A percentile compares a stretch with the other conserved stretches of the same genome.
Conservation (phyloP, 2,797 vertebrate genomes). For the Rhynchotus rufescens region DNA sequence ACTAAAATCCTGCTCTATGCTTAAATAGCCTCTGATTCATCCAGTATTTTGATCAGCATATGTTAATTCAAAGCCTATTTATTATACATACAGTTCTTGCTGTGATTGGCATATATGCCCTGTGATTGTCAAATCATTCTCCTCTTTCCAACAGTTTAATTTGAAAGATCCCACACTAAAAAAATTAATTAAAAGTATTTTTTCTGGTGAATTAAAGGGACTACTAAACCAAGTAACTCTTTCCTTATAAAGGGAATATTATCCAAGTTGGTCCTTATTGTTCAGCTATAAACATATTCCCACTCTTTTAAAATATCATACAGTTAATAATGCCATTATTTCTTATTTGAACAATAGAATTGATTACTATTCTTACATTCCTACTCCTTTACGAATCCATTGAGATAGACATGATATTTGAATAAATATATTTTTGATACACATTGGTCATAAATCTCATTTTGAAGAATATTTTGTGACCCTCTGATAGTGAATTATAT, state of each 20-base stretch:
- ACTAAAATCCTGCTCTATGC: neutral
- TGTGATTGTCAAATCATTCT: neutral
- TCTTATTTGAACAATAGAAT: neutral
- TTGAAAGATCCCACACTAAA: neutral
- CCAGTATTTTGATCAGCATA: neutral
- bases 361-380: neutral
- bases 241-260: neutral
- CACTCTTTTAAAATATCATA: neutral
- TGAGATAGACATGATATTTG: neutral
- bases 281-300: neutral
- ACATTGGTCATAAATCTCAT: neutral
- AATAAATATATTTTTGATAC: neutral
- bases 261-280: neutral
- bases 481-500: neutral
- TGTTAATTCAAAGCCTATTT: neutral
- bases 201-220: neutral
- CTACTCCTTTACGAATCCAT: neutral
- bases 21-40: neutral
- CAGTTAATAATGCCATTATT: accelerated
- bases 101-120: neutral
- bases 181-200: neutral
- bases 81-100: neutral
- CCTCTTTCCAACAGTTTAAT: neutral
- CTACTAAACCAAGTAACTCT: neutral
- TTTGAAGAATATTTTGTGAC: neutral